Evolutionary conservation across 92 coral and sea anemone genomes (phyloP).

Genomic region (Zoanthus solanderi): DNA sequence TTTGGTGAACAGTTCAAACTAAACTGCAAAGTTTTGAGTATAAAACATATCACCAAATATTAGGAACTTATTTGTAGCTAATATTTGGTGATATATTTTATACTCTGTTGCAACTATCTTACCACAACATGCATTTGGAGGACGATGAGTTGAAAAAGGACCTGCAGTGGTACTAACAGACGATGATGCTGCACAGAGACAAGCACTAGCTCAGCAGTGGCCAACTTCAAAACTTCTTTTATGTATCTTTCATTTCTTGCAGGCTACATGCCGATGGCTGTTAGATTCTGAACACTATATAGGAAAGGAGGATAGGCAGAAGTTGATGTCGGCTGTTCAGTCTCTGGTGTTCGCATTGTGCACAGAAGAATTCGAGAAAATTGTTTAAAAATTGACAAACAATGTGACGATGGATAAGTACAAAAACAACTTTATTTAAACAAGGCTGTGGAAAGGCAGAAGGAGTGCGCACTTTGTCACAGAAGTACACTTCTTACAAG

Average conservation of each 20-base stretch:
- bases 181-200: slow-evolving; percentile 55
- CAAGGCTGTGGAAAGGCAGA: slow-evolving; percentile 23
- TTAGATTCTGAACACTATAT: slow-evolving; percentile 53
- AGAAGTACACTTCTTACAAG: neutral
- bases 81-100: too few relatives aligned
- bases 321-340: neutral
- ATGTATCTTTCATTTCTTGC: slow-evolving; percentile 67
- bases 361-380: neutral
- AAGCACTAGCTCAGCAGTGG: slow-evolving; percentile 52
- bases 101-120: neutral
- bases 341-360: neutral
- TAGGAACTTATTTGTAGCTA: too few relatives aligned
- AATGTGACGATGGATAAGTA: neutral
- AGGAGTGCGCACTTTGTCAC: slow-evolving; percentile 59
- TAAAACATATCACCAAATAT: too few relatives aligned
- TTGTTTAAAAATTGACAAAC: neutral
- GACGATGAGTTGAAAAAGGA: slow-evolving; percentile 43
- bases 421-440: too few relatives aligned
- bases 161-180: slow-evolving; percentile 7
- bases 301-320: neutral
- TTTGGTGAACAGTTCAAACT: too few relatives aligned
- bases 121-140: slow-evolving; percentile 66
- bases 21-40: too few relatives aligned
- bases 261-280: slow-evolving; percentile 69
- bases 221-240: slow-evolving; percentile 47